Conservation (phyloP, 2,888 invertebrate genomes). For the Hypomecis atomaria region DNA sequence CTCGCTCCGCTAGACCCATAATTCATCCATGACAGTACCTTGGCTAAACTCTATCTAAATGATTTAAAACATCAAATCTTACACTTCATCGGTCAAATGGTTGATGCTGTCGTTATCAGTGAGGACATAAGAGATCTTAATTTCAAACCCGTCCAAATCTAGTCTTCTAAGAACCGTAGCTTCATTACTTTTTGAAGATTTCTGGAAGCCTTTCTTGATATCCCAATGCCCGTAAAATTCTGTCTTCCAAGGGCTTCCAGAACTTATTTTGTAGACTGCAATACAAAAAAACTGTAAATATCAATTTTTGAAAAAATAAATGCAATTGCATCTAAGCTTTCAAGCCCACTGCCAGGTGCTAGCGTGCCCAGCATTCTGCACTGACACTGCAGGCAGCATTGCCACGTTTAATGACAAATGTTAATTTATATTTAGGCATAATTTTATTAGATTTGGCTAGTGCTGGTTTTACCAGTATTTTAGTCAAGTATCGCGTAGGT, state of each 20-base stretch:
- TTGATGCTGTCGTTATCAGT: slow-evolving; percentile 85
- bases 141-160: slow-evolving; percentile 72
- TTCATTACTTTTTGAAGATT: slow-evolving; percentile 44
- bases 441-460: too few relatives aligned
- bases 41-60: too few relatives aligned
- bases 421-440: too few relatives aligned
- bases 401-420: too few relatives aligned
- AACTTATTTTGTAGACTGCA: slow-evolving; percentile 70
- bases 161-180: slow-evolving; percentile 69
- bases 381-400: too few relatives aligned
- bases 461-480: too few relatives aligned
- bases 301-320: background rate
- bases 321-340: too few relatives aligned
- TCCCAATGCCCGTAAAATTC: slow-evolving; percentile 69
- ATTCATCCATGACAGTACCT: too few relatives aligned
- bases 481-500: too few relatives aligned
- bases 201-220: slow-evolving; percentile 50
- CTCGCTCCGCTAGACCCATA: too few relatives aligned
- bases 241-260: slow-evolving; percentile 53
- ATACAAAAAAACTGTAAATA: slow-evolving; percentile 19
- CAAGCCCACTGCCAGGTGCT: too few relatives aligned
- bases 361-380: too few relatives aligned
- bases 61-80: slow-evolving; percentile 43
- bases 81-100: slow-evolving; percentile 86
- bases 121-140: slow-evolving; percentile 84